phyloP scores from a whole-genome alignment of 2,113 vertebrate genomes.

The Peromyscus leucopus region DNA sequence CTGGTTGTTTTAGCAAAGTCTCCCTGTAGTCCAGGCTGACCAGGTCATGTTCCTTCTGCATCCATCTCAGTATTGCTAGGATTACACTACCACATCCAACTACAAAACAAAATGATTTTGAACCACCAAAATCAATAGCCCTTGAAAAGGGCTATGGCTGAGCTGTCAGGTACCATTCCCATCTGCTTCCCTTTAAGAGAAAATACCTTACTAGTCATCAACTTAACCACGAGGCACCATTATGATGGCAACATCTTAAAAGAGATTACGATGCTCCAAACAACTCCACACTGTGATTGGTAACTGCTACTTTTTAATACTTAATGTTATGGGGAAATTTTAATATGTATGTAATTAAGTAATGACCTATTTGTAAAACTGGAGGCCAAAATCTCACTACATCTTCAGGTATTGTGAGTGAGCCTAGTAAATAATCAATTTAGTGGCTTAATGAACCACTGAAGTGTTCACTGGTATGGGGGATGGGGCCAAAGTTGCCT shows the following conservation, averaged over 20 bases:
- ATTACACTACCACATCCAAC: neutral
- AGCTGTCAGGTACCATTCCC: neutral
- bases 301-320: slow-evolving; percentile 22
- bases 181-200: neutral
- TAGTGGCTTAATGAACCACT: neutral
- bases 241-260: slow-evolving; percentile 12
- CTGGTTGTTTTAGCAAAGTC: neutral
- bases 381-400: slow-evolving; percentile 13
- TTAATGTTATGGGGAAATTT: slow-evolving; percentile 29
- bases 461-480: neutral
- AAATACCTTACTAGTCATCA: neutral
- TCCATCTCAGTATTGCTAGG: neutral
- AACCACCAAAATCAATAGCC: slow-evolving; percentile 18
- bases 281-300: neutral
- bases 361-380: neutral
- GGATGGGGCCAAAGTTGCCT: neutral
- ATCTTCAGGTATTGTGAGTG: neutral
- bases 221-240: neutral
- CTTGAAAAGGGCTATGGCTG: neutral
- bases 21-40: neutral
- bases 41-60: neutral
- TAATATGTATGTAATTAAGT: neutral
- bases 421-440: neutral
- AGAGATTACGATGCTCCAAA: slow-evolving; percentile 26
- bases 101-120: slow-evolving; percentile 6